Evolutionary conservation across 1,140 invertebrate species (phyloP), one percentile per base, ranked within the genome.

Genomic region (Drosophila malerkotliana): DNA sequence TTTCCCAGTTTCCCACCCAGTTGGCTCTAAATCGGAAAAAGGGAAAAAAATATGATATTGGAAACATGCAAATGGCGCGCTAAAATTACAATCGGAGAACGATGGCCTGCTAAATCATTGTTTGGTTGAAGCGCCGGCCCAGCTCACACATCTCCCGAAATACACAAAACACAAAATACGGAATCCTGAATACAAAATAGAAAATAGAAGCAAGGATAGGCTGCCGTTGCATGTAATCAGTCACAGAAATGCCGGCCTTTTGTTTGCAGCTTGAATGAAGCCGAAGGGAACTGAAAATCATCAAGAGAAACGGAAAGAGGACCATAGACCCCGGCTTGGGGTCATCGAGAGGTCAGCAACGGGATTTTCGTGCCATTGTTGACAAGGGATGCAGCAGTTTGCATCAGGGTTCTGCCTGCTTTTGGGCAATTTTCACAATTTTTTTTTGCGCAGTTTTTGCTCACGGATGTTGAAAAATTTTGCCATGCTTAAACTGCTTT

Each of bases 261-360:
- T 87, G 82, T 87, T 88, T 88, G 82, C 75, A 57, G 83, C 72
- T 64, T 87, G 79, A 87, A 87, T 87, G 76, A 87, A 81, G 79
- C 67, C 79, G 58, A 73, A 88, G 74, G 75, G 79, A 84, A 71
- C 60, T 55, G 60, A 79, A 72, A 87, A 78, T 87, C 77, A 85
- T 82, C 71, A 84, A 83, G 44, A 57, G 66, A 56, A 64, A 62
- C 58, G 76, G 63, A 55, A 67, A 61, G 77, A 81, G 74, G 66
- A 61, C 74, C 71, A 81, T 72, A 54, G 66, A 52, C 76, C 77
- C 41, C 53, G 66, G 72, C 60, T 89, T 88, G 84, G 84, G 84
- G 84, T 89, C 84, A 89, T 82, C 85, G 73, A 75, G 82, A 89
- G 84, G 84, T 89, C 84, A 89, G 84, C 84, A 89, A 89, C 84